These are phyloP conservation scores for Chromobotia macracanthus DNA, from an alignment of 2,797 vertebrate genomes.

Conservation along the genomic window DNA sequence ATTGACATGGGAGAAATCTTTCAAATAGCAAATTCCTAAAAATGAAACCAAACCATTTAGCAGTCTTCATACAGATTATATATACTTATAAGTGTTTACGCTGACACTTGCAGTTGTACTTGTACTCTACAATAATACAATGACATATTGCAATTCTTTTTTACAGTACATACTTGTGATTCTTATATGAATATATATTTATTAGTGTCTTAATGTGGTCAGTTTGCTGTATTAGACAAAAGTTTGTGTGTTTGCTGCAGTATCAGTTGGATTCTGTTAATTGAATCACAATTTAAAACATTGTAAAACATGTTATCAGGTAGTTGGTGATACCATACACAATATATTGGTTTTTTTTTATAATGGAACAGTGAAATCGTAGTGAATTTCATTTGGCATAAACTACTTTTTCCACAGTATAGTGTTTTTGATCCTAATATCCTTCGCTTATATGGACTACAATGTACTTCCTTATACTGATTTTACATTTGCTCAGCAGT, in stretches of 20 bases:
- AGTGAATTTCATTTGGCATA: background rate
- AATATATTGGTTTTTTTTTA: too few species aligned
- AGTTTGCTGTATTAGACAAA: too few species aligned
- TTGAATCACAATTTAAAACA: too few species aligned
- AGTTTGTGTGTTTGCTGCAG: too few species aligned
- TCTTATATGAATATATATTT: background rate
- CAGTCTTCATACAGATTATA: background rate
- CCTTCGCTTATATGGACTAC: background rate
- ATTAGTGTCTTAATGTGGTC: too few species aligned
- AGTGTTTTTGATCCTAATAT: background rate
- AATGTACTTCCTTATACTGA: background rate
- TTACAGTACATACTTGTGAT: too few species aligned
- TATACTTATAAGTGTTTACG: background rate
- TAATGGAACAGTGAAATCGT: too few species aligned
- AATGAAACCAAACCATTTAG: conserved; percentile 16
- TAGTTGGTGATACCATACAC: too few species aligned
- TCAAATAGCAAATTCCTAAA: conserved; percentile 30
- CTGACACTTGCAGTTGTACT: background rate
- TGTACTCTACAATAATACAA: too few species aligned
- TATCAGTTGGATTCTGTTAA: too few species aligned
- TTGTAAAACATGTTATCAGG: too few species aligned
- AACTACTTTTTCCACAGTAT: background rate
- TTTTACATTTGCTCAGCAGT: background rate
- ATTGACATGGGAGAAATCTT: conserved; percentile 14
- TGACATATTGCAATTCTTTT: too few species aligned